Percentiles rank a stretch among this genome's conserved stretches.
phyloP scores from a whole-genome alignment of 2,888 invertebrate species.

The Oscheius sp. region DNA sequence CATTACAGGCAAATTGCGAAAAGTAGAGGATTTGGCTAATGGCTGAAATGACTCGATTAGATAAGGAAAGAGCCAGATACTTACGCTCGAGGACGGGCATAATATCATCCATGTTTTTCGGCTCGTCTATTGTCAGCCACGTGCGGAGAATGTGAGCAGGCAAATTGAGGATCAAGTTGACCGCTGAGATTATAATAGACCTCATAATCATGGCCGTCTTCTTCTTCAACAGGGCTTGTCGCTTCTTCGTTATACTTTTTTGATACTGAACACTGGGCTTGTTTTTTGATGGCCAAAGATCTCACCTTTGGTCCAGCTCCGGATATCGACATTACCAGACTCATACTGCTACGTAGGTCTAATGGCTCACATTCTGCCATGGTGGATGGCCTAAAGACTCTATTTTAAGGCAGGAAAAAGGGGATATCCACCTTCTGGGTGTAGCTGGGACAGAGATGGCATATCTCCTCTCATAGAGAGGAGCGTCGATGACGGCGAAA shows the following conservation, averaged over 20 bases:
- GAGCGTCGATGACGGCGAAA: conserved; percentile 48
- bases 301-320: conserved; percentile 37
- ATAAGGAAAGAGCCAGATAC: conserved; percentile 17
- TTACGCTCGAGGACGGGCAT: conserved; percentile 51
- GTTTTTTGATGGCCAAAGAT: not conserved
- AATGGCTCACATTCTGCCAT: conserved; percentile 32
- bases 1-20: conserved; percentile 70
- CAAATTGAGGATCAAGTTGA: conserved; percentile 67
- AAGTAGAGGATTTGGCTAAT: conserved; percentile 69
- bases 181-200: conserved; percentile 66
- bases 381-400: conserved; percentile 26
- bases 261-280: conserved; percentile 11
- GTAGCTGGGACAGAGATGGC: conserved; percentile 51
- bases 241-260: conserved; percentile 35
- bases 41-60: conserved; percentile 44
- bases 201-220: conserved; percentile 61
- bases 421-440: conserved; percentile 29
- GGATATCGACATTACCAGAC: conserved; percentile 50
- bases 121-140: conserved; percentile 58
- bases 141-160: conserved; percentile 65
- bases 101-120: conserved; percentile 35
- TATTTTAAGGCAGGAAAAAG: conserved; percentile 8
- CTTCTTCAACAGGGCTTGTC: conserved; percentile 46
- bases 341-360: conserved; percentile 41
- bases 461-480: conserved; percentile 48